Conservation (phyloP, 1,140 invertebrate species). For the Drosophila willistoni region DNA sequence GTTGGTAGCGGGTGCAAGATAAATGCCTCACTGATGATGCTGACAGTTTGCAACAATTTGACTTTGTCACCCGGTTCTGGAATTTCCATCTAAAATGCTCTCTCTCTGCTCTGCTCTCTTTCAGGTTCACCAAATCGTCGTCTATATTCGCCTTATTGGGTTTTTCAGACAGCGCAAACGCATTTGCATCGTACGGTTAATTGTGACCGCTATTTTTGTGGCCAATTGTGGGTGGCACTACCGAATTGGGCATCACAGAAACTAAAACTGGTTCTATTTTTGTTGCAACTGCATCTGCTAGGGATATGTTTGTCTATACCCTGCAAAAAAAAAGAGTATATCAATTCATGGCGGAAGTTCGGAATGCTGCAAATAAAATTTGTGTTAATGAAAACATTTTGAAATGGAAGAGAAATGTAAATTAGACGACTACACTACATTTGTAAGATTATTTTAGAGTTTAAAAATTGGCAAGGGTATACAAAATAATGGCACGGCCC, state of each 20-base stretch:
- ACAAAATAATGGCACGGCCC: background rate
- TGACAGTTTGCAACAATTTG: constrained; percentile 66
- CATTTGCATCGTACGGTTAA: constrained; percentile 81
- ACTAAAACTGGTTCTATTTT: constrained; percentile 18
- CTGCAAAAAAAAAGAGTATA: background rate
- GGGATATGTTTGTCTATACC: background rate
- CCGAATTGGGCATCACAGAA: constrained; percentile 48
- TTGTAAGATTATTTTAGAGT: too few relatives aligned
- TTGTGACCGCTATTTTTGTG: constrained; percentile 75
- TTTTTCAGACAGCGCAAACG: constrained; percentile 69
- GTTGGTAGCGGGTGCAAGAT: constrained; percentile 73
- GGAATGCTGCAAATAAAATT: too few relatives aligned
- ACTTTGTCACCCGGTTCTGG: constrained; percentile 49
- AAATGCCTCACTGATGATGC: constrained; percentile 78
- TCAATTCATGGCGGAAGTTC: background rate
- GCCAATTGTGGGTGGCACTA: constrained; percentile 75
- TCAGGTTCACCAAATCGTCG: constrained; percentile 20
- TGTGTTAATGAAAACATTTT: too few relatives aligned
- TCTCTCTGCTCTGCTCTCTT: constrained; percentile 33
- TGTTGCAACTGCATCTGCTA: background rate
- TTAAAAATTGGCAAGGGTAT: background rate
- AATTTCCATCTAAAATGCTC: constrained; percentile 23
- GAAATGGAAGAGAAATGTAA: too few relatives aligned
- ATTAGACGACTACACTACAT: too few relatives aligned
- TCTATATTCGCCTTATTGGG: constrained; percentile 60